Conservation (phyloP, 2,113 vertebrate genomes). For the Todiramphus saurophagus region DNA sequence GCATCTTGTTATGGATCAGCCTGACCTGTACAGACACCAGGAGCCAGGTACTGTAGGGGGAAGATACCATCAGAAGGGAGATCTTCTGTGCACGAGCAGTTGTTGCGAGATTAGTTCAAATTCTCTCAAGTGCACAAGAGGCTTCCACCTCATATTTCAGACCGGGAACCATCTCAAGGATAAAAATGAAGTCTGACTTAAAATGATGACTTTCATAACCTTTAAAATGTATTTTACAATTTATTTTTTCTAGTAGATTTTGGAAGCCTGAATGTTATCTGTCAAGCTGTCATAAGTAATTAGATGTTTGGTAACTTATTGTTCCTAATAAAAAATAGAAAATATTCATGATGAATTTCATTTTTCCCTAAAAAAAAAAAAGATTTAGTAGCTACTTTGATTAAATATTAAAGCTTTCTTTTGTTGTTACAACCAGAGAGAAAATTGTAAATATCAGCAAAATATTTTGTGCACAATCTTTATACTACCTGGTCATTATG, state of each 20-base stretch:
- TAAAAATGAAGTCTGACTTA: background rate
- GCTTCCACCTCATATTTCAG: background rate
- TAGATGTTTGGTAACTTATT: slow-evolving; percentile 25
- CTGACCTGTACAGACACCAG: background rate
- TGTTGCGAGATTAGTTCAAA: background rate
- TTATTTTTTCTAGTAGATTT: background rate
- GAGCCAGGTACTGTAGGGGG: fast-evolving
- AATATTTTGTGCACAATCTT: background rate
- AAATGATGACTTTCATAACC: background rate
- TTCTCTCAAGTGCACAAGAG: background rate
- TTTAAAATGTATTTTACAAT: background rate
- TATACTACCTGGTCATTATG: background rate
- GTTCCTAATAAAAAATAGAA: slow-evolving; percentile 24
- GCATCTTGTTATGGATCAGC: background rate
- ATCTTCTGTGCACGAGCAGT: background rate
- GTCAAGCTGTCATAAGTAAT: slow-evolving; percentile 25
- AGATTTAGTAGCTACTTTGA: background rate
- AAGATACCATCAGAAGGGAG: background rate
- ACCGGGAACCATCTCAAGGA: background rate
- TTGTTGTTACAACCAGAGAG: background rate
- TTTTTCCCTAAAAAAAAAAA: background rate
- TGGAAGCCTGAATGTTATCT: background rate
- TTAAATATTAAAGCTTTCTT: slow-evolving; percentile 48
- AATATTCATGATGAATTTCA: background rate
- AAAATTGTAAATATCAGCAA: background rate